phyloP scores from a whole-genome alignment of 1,140 invertebrate genomes.

The Procambarus virginalis region DNA sequence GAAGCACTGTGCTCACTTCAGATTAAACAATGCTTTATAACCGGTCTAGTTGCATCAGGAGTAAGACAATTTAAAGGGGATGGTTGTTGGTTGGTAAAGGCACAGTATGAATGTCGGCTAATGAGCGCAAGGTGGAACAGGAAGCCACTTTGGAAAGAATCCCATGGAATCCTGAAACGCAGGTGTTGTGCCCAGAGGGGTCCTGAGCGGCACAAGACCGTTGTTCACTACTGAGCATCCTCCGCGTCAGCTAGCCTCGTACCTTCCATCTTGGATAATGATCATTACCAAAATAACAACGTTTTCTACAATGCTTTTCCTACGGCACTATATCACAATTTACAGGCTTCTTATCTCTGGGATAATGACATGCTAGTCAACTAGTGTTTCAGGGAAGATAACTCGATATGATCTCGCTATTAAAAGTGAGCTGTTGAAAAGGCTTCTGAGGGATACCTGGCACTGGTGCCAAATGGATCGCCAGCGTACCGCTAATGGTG shows the following conservation, averaged over 20 bases:
- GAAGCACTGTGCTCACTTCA: too few species aligned
- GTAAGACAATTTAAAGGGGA: too few species aligned
- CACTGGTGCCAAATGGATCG: constrained; percentile 60
- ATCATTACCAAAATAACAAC: neutral
- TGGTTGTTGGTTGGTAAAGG: too few species aligned
- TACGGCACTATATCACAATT: neutral
- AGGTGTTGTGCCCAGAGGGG: neutral
- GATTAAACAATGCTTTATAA: too few species aligned
- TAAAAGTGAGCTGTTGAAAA: constrained; percentile 60
- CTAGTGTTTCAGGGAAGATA: neutral
- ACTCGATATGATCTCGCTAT: neutral
- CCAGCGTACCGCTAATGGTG: constrained; percentile 56
- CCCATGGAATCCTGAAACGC: too few species aligned
- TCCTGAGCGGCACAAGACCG: neutral
- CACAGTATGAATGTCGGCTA: too few species aligned
- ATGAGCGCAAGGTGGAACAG: too few species aligned
- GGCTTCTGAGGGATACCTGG: constrained; percentile 44
- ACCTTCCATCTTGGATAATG: neutral
- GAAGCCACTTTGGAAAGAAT: too few species aligned
- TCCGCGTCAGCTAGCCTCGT: neutral
- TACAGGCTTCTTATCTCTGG: neutral
- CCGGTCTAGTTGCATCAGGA: too few species aligned
- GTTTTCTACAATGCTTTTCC: neutral
- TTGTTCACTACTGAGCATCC: neutral
- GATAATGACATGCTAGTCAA: neutral